Percentiles rank a stretch among this genome's conserved stretches.
phyloP scores from a whole-genome alignment of 2,797 vertebrate species.

The Atherinosoma microstoma region DNA sequence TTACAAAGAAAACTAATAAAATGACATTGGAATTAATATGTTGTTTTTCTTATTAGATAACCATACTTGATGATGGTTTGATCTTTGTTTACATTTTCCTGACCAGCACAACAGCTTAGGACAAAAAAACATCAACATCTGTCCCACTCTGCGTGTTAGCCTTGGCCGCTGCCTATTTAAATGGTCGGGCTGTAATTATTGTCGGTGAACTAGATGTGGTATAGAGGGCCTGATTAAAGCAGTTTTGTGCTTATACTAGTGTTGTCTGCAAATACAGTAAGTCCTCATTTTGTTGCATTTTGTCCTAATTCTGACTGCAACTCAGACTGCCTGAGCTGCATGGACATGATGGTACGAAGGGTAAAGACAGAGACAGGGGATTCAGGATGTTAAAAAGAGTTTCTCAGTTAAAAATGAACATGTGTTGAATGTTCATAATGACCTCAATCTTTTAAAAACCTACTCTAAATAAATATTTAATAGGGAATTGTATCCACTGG shows the following conservation, averaged over 20 bases:
- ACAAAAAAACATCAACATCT: conserved; percentile 46
- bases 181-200: conserved; percentile 59
- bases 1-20: not conserved
- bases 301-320: conserved; percentile 32
- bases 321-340: conserved; percentile 15
- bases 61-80: conserved; percentile 35
- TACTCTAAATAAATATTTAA: conserved; percentile 17
- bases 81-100: conserved; percentile 53
- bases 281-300: conserved; percentile 26
- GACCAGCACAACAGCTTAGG: conserved; percentile 34
- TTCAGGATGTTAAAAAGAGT: not conserved
- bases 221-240: conserved; percentile 67
- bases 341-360: conserved; percentile 26
- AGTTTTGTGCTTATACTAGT: conserved; percentile 53
- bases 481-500: conserved; percentile 23
- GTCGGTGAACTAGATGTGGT: conserved; percentile 67
- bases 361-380: not conserved
- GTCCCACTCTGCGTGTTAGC: conserved; percentile 47
- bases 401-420: conserved; percentile 30
- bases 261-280: conserved; percentile 46
- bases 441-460: conserved; percentile 12
- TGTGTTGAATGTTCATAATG: conserved; percentile 34
- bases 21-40: not conserved
- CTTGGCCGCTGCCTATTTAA: conserved; percentile 49
- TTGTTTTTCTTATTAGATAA: conserved; percentile 37